Base-by-base conservation (phyloP, 1,140 invertebrate genomes). In the Octopus sinensis region DNA sequence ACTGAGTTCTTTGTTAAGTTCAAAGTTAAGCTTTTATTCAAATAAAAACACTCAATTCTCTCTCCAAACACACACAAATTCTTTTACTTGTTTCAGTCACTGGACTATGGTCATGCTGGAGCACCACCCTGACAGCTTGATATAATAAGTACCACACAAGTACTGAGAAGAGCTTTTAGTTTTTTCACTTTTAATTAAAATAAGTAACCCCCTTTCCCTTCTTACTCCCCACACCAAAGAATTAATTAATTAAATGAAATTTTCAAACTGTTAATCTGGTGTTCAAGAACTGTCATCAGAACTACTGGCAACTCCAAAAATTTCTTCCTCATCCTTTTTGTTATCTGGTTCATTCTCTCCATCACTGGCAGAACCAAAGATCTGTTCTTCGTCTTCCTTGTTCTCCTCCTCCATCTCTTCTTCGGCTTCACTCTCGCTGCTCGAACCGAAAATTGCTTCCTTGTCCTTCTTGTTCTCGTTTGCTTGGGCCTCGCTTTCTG, bases 381-480 rank as follows among this genome's bases (percentile, higher is more conserved):
- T 91, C 82, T 91, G 90, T 80, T 89, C 90, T 76, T 90, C 90
- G 78, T 91, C 90, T 82, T 90, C 90, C 84, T 88, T 89, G 5
- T 83, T 84, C 30, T 82, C 83, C 7, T 68, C 79, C 51, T 86
- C 85, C 82, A 83, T 84, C 53, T 53, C 78, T 5, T 13, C 68
- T 53, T 82, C 81, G 43, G 68, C 75, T 77, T 77, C 76, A 13
- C 17, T 51, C 17, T 52, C 90, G 86, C 90, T 89, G 17, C 85
- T 88, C 78, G 89, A 89, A 52, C 91, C 91, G 83, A 91, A 91
- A 82, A 91, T 91, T 82, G 91, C 90, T 80, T 89, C 90, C 77
- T 90, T 89, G 10, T 84, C 85, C 83, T 85, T 87, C 43, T 84
- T 87, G 56, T 80, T 83, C 9, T 80, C 84, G n/a, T 82, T 84